Conservation (phyloP, 2,888 invertebrate genomes). For the Erannis defoliaria region DNA sequence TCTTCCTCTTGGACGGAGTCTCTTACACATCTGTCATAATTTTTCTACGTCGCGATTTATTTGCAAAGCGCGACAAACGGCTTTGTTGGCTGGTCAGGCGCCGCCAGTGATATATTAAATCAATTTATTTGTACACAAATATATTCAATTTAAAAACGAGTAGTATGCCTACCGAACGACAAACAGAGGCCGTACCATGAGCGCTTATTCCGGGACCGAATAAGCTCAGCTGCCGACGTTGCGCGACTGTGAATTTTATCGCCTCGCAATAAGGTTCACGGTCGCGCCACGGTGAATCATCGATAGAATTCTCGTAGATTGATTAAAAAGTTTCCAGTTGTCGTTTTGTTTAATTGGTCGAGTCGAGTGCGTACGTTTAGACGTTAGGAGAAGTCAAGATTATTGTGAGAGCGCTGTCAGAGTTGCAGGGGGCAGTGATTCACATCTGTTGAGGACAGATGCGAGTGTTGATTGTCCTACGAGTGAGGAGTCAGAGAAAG, state of each 20-base stretch:
- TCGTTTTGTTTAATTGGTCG: slow-evolving; percentile 65
- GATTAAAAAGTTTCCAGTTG: slow-evolving; percentile 72
- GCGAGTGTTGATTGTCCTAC: slow-evolving; percentile 18
- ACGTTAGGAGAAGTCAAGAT: slow-evolving; percentile 59
- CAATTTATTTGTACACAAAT: slow-evolving; percentile 71
- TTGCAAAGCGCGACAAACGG: slow-evolving; percentile 77
- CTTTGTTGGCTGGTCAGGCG: slow-evolving; percentile 66
- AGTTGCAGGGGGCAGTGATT: slow-evolving; percentile 70
- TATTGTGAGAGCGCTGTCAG: slow-evolving; percentile 66
- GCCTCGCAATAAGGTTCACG: too few species aligned
- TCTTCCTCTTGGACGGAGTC: slow-evolving; percentile 61
- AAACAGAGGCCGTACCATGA: slow-evolving; percentile 53
- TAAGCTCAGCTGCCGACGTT: too few species aligned
- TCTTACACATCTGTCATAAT: slow-evolving; percentile 82
- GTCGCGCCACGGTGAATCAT: slow-evolving; percentile 65
- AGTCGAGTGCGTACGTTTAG: slow-evolving; percentile 61
- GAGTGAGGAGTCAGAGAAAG: slow-evolving; percentile 52
- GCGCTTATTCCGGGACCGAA: too few species aligned
- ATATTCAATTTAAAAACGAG: slow-evolving; percentile 58
- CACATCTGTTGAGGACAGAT: slow-evolving; percentile 58
- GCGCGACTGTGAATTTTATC: too few species aligned
- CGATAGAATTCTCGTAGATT: slow-evolving; percentile 59
- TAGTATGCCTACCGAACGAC: slow-evolving; percentile 61
- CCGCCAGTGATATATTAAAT: slow-evolving; percentile 67
- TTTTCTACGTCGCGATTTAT: slow-evolving; percentile 85